Evolutionary conservation across 2,113 vertebrate species (phyloP).

Genomic region (Macrotis lagotis): DNA sequence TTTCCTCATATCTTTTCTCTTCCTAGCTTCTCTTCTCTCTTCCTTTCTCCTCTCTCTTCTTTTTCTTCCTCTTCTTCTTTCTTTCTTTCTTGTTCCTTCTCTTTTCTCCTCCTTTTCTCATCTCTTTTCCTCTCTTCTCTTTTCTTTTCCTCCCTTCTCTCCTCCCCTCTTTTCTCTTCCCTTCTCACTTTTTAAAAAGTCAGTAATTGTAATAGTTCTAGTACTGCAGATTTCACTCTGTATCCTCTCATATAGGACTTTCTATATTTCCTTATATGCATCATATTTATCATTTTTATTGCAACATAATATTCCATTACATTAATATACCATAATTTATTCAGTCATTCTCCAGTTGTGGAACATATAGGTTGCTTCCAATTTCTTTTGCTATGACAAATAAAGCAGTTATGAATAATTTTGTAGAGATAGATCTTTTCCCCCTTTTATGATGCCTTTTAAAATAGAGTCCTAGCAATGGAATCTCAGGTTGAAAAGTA

Average conservation of each 20-base stretch:
- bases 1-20: not conserved
- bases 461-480: not conserved
- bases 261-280: not conserved
- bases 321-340: not conserved
- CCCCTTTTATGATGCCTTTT: not conserved
- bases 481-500: not conserved
- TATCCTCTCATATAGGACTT: not conserved
- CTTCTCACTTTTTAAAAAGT: not conserved
- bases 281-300: not conserved
- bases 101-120: fast-evolving
- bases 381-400: not conserved
- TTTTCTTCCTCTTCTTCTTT: not conserved
- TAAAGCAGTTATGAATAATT: not conserved
- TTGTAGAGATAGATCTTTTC: not conserved
- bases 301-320: not conserved
- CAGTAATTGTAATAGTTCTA: not conserved
- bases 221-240: not conserved
- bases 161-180: too few species aligned
- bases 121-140: not conserved
- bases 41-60: not conserved
- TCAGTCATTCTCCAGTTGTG: not conserved
- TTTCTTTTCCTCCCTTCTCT: too few species aligned
- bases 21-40: fast-evolving
- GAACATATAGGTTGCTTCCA: not conserved
- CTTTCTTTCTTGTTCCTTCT: not conserved